Conservation (phyloP, 2,113 vertebrate species). For the Melozone crissalis region DNA sequence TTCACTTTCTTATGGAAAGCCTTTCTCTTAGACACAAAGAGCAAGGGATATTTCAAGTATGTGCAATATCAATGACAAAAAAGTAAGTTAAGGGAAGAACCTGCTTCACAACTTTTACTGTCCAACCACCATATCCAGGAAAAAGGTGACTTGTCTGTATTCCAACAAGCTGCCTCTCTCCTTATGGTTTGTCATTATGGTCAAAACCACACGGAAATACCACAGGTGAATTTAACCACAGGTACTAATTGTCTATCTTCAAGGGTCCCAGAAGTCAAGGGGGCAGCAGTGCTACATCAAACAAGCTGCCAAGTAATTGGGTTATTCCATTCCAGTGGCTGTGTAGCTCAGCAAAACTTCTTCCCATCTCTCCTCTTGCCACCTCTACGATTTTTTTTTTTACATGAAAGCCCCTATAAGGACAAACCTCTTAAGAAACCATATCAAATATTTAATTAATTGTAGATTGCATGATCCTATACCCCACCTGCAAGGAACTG, state of each 20-base stretch:
- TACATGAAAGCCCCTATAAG: background rate
- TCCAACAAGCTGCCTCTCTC: background rate
- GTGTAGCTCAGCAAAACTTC: background rate
- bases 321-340: background rate
- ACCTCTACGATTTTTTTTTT: background rate
- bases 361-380: background rate
- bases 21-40: background rate
- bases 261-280: accelerated
- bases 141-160: background rate
- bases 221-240: background rate
- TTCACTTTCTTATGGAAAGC: background rate
- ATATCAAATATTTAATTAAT: background rate
- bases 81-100: background rate
- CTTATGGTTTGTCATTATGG: background rate
- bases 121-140: background rate
- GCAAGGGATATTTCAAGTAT: background rate
- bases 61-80: accelerated
- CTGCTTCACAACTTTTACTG: background rate
- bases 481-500: conserved; percentile 90
- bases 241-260: background rate
- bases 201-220: background rate
- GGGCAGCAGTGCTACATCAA: background rate
- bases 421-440: background rate
- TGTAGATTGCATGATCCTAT: background rate
- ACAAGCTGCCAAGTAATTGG: background rate